Evolutionary conservation across 2,797 vertebrate genomes (phyloP).

Genomic region (Mus minutoides): DNA sequence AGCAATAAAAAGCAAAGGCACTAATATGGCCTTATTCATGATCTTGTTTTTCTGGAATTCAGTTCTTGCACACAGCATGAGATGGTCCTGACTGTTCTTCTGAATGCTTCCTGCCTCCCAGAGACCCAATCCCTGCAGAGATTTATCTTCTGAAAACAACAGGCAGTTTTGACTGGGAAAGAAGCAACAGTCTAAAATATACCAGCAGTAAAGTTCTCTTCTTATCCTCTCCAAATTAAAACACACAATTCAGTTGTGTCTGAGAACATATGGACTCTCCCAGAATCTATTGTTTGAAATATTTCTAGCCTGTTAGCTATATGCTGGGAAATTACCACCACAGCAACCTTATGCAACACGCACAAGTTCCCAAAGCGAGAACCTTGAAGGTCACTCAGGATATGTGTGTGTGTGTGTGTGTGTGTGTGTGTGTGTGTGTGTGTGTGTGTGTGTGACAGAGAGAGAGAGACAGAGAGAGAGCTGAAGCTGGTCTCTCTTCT

Average conservation of each 20-base stretch:
- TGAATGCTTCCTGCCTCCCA: neutral
- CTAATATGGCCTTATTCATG: neutral
- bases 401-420: too few relatives aligned
- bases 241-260: slow-evolving; percentile 1
- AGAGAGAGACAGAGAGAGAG: too few relatives aligned
- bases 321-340: neutral
- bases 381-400: neutral
- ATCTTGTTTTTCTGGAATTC: neutral
- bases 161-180: neutral
- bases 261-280: neutral
- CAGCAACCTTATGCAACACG: neutral
- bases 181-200: neutral
- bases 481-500: neutral
- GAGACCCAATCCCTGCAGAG: neutral
- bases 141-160: neutral
- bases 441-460: too few relatives aligned
- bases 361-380: neutral
- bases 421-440: too few relatives aligned
- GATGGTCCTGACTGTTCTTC: neutral
- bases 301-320: neutral
- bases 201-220: neutral
- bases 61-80: neutral
- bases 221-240: neutral
- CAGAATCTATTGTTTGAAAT: neutral
- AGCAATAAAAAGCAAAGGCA: neutral